These are phyloP conservation scores for Eptesicus fuscus DNA, from an alignment of 2,113 vertebrate genomes.

Conservation along the genomic window DNA sequence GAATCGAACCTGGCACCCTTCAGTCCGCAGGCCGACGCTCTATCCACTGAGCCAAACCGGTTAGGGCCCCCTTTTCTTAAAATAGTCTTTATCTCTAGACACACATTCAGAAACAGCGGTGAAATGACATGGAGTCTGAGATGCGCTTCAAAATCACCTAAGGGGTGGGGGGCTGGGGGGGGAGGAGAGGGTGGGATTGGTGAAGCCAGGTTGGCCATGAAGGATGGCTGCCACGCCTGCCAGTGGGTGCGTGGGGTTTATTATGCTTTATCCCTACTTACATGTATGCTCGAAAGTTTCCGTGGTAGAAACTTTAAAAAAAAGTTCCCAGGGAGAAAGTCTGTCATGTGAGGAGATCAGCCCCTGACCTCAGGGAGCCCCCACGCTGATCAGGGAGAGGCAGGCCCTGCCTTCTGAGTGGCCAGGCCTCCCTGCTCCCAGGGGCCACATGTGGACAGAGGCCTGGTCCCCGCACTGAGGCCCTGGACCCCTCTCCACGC, in stretches of 20 bases:
- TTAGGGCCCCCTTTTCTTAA: too few species aligned
- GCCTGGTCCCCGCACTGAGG: background rate
- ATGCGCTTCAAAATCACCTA: background rate
- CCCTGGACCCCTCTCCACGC: background rate
- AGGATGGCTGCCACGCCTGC: background rate
- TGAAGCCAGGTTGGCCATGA: background rate
- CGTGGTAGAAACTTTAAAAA: background rate
- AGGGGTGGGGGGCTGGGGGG: fast-evolving
- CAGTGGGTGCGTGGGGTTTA: fast-evolving
- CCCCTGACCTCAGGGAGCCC: background rate
- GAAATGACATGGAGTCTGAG: background rate
- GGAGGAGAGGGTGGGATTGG: too few species aligned
- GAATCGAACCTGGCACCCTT: too few species aligned
- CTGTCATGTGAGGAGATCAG: background rate
- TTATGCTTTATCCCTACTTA: background rate
- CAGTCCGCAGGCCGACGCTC: too few species aligned
- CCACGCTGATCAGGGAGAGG: background rate
- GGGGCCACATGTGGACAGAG: background rate
- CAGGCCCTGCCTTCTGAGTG: background rate
- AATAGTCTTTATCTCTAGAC: background rate
- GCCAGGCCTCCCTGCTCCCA: background rate
- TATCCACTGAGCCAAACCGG: too few species aligned
- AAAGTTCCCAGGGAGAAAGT: background rate
- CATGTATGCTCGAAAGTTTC: background rate
- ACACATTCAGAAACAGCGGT: background rate